Conservation (phyloP, 35 echinoderm and acorn worm species). For the Chiridota heheva region DNA sequence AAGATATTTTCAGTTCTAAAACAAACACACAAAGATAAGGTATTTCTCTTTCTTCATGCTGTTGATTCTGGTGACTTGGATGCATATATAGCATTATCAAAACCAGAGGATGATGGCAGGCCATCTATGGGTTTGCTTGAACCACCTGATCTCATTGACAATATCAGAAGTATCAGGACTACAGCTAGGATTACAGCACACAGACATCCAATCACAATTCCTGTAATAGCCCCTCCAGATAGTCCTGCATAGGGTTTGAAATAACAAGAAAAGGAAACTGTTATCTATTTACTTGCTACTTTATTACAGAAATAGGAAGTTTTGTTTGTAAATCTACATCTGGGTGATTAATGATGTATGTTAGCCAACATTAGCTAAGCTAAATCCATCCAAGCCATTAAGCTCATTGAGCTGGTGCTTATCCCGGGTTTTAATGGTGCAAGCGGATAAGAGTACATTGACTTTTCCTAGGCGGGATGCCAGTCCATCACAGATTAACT, state of each 20-base stretch:
- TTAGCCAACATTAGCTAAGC: neutral
- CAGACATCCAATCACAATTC: constrained; percentile 48
- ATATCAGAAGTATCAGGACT: constrained; percentile 34
- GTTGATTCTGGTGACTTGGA: too few species aligned
- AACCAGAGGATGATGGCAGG: constrained; percentile 48
- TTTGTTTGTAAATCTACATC: neutral
- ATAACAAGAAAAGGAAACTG: neutral
- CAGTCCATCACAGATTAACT: too few species aligned
- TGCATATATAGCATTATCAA: constrained; percentile 77
- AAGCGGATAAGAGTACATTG: too few species aligned
- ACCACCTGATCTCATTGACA: neutral
- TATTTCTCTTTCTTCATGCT: too few species aligned
- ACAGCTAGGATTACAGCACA: constrained; percentile 16
- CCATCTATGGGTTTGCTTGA: constrained; percentile 13
- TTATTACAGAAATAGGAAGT: neutral
- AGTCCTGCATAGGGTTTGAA: constrained; percentile 10
- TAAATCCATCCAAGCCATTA: too few species aligned
- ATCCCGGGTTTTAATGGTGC: too few species aligned
- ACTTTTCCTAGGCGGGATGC: too few species aligned
- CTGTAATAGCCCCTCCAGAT: constrained; percentile 39
- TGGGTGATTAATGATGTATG: neutral
- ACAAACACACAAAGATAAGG: too few species aligned
- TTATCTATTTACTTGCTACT: neutral
- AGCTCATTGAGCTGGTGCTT: too few species aligned
- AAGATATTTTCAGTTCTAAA: too few species aligned